Evolutionary conservation across 2,113 vertebrate species (phyloP), one percentile per base, ranked within the genome.

Genomic region (Scytalopus superciliaris): DNA sequence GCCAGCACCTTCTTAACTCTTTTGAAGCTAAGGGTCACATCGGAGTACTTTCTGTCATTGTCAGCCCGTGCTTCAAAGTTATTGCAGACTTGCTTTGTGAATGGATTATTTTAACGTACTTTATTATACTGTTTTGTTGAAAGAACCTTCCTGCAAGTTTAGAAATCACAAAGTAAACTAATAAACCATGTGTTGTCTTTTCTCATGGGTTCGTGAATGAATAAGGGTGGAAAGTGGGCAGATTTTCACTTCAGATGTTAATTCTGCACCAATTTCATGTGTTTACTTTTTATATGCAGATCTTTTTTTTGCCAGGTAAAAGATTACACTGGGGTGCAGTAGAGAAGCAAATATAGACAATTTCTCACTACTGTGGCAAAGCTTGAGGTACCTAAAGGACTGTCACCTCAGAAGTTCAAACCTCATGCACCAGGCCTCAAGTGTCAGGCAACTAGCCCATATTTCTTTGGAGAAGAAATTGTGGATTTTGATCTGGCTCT

Each of bases 1-100:
- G 89, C 94, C 96, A 96, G 92, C 63, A 90, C 56, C 76, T 94
- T 91, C 80, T 89, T 91, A 89, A 95, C 81, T 87, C 94, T 96
- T 94, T 95, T 96, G 95, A 97, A 96, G 89, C 80, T 66, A 67
- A 74, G 87, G 93, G 93, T 92, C 89, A 92, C 79, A 87, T 52
- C 82, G 0, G 0, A 93, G 42, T 66, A 83, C 79, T 37, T 94
- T 94, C 57, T 95, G 78, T 67, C 84, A 47, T 45, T 74, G 84
- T 94, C 89, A 94, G 49, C 42, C 78, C 42, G 45, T 80, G 78
- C 81, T 94, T 94, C 87, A 97, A 96, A 97, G 93, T 63, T 66
- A 52, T 70, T 91, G 94, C 72, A 95, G 78, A 77, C 39, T 91
- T 79, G 35, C 87, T 94, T 96, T 96, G 84, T 76, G 74, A 95